phyloP scores from a whole-genome alignment of 2,888 invertebrate species.

The Lobophora halterata region DNA sequence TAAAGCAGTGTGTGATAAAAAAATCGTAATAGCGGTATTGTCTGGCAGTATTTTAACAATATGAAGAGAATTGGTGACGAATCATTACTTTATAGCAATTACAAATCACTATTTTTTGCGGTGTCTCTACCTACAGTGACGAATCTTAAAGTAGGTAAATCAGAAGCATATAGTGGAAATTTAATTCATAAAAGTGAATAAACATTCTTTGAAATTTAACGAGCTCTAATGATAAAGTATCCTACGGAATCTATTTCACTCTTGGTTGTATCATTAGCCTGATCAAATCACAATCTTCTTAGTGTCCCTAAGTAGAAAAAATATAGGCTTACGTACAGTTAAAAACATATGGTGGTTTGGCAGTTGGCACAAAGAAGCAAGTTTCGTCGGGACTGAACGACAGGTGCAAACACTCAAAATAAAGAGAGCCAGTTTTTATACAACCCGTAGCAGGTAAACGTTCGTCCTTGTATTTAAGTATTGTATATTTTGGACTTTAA shows the following conservation, averaged over 20 bases:
- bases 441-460: constrained; percentile 41
- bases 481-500: constrained; percentile 3
- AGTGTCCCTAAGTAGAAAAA: not conserved
- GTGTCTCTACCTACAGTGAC: no score
- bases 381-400: constrained; percentile 28
- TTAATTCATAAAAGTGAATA: no score
- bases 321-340: constrained; percentile 18
- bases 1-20: no score
- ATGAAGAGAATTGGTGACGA: no score
- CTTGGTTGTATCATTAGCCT: not conserved
- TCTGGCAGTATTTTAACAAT: no score
- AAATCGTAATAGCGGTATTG: no score
- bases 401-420: constrained; percentile 62
- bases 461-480: constrained; percentile 25
- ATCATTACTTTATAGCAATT: no score
- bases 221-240: not conserved
- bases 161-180: no score
- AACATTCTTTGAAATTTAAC: no score
- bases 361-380: constrained; percentile 29
- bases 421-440: constrained; percentile 43
- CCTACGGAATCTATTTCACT: not conserved
- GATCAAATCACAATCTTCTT: constrained; percentile 7
- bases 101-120: no score
- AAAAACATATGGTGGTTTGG: constrained; percentile 38
- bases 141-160: no score